Evolutionary conservation across 2,113 vertebrate genomes (phyloP).

Genomic region (Zootoca vivipara): DNA sequence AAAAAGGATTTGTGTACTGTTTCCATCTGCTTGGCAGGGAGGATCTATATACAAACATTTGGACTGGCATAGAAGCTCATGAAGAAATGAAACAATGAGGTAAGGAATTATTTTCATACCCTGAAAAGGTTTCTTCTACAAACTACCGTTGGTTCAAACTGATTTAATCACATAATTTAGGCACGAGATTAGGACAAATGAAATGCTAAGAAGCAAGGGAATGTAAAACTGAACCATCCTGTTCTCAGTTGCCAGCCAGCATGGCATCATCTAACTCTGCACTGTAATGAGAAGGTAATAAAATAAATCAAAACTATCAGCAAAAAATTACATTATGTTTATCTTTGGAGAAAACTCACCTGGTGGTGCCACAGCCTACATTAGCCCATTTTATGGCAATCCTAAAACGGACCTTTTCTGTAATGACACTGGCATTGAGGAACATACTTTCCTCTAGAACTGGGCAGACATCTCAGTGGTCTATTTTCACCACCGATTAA

Average conservation of each 20-base stretch:
- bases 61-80: slow-evolving; percentile 4
- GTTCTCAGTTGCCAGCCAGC: neutral
- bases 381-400: too few species aligned
- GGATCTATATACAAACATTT: slow-evolving; percentile 15
- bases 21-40: slow-evolving; percentile 24
- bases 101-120: neutral
- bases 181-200: neutral
- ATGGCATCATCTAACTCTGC: neutral
- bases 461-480: too few species aligned
- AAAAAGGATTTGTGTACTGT: slow-evolving; percentile 20
- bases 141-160: neutral
- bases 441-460: too few species aligned
- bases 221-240: neutral
- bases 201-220: neutral
- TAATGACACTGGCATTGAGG: too few species aligned
- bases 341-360: neutral
- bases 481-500: too few species aligned
- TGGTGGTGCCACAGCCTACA: too few species aligned
- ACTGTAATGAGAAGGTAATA: neutral
- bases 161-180: neutral
- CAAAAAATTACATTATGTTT: neutral
- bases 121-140: neutral
- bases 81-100: slow-evolving; percentile 4
- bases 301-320: neutral
- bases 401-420: too few species aligned